Conservation (phyloP, 2,113 vertebrate species). For the Candoia aspera region DNA sequence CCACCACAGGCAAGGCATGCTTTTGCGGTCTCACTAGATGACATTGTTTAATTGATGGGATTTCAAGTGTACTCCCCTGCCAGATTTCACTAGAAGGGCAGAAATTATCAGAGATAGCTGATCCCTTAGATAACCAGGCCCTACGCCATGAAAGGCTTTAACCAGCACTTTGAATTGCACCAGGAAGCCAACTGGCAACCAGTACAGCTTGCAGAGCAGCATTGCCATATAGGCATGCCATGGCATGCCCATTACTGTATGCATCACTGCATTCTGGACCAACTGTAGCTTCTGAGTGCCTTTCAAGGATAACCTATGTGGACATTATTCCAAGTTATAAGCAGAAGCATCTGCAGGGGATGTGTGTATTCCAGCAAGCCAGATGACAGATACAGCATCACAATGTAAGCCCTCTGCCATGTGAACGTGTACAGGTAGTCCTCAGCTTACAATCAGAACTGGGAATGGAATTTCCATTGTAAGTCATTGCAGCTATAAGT, state of each 20-base stretch:
- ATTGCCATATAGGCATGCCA: not conserved
- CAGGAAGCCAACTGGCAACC: not conserved
- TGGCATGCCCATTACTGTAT: not conserved
- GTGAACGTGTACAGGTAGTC: not conserved
- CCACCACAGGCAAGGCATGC: not conserved
- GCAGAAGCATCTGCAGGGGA: not conserved
- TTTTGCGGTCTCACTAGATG: not conserved
- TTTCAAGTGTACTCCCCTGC: not conserved
- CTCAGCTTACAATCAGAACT: no score
- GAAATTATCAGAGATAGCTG: not conserved
- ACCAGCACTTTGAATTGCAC: not conserved
- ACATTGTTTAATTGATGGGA: not conserved
- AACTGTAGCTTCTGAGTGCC: not conserved
- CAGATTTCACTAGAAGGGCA: not conserved
- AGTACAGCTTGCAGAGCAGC: not conserved
- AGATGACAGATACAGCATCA: not conserved
- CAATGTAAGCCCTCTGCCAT: not conserved
- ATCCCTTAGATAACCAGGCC: not conserved
- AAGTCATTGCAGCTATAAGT: no score
- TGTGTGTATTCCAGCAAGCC: not conserved
- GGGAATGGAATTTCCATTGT: no score
- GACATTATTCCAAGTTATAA: not conserved
- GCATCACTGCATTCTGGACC: no score
- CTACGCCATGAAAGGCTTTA: not conserved
- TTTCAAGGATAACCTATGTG: not conserved